phyloP scores from a whole-genome alignment of 2,888 invertebrate genomes.

The Euzophera pinguis region DNA sequence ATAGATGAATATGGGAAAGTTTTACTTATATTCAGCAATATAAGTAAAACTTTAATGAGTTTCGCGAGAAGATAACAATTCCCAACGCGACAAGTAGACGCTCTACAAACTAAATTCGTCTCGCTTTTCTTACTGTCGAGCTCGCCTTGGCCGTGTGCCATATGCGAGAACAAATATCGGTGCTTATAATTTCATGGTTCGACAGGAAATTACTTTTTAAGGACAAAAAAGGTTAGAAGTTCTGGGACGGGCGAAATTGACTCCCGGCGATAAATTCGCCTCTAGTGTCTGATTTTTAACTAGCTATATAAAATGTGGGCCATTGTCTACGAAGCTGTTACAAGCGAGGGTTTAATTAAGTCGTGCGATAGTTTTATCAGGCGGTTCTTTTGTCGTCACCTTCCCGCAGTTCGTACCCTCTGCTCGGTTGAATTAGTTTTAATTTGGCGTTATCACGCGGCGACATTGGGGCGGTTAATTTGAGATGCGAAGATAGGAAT shows the following conservation, averaged over 20 bases:
- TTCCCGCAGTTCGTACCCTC: constrained; percentile 10
- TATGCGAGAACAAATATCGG: background rate
- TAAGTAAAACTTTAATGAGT: too few relatives aligned
- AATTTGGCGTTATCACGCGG: constrained; percentile 31
- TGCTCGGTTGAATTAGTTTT: constrained; percentile 29
- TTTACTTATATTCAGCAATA: too few relatives aligned
- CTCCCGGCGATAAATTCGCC: constrained; percentile 28
- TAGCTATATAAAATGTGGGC: constrained; percentile 27
- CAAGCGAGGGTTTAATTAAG: constrained; percentile 49
- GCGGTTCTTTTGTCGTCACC: constrained; percentile 31
- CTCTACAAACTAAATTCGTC: background rate
- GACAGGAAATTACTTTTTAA: constrained; percentile 1
- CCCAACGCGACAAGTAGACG: too few relatives aligned
- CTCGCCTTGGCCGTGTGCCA: background rate
- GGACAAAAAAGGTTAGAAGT: background rate
- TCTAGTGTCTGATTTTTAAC: constrained; percentile 28
- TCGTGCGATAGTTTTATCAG: constrained; percentile 42
- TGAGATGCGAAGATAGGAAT: constrained; percentile 38
- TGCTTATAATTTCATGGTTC: constrained; percentile 4
- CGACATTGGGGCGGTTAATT: constrained; percentile 37
- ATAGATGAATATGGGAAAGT: too few relatives aligned
- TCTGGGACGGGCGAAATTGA: constrained; percentile 10
- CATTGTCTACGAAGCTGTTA: constrained; percentile 26
- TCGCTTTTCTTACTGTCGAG: background rate
- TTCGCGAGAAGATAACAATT: too few relatives aligned